phyloP scores from a whole-genome alignment of 1,140 invertebrate genomes.

The Medauroidea extradentata region DNA sequence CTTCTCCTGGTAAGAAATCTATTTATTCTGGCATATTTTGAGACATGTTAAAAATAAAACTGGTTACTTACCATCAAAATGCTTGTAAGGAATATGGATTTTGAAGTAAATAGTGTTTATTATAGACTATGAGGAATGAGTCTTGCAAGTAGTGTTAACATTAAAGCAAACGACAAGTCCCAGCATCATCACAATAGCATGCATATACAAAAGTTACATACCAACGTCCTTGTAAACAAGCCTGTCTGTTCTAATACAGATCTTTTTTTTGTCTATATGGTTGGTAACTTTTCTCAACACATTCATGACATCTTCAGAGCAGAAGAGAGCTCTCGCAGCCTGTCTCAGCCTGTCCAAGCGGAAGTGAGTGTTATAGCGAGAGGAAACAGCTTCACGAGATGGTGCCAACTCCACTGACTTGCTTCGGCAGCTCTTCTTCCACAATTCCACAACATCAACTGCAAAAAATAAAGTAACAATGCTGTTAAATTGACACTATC shows the following conservation, averaged over 20 bases:
- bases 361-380: conserved; percentile 55
- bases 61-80: no score
- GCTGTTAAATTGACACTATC: neutral
- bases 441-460: conserved; percentile 67
- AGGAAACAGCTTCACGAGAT: conserved; percentile 13
- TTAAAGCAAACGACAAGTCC: no score
- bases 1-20: no score
- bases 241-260: conserved; percentile 60
- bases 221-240: conserved; percentile 71
- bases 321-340: conserved; percentile 55
- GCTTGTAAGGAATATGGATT: no score
- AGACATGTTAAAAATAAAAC: no score
- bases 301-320: conserved; percentile 51
- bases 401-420: conserved; percentile 56
- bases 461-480: conserved; percentile 6
- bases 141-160: no score
- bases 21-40: no score
- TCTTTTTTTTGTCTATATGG: conserved; percentile 59
- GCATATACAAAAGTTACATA: conserved; percentile 15
- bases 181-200: no score
- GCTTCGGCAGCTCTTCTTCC: conserved; percentile 60
- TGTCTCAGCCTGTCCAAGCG: conserved; percentile 61
- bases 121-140: no score
- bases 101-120: no score
- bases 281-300: conserved; percentile 56